Base-by-base conservation (phyloP, 2,113 vertebrate species). In the Cinclus mexicanus region DNA sequence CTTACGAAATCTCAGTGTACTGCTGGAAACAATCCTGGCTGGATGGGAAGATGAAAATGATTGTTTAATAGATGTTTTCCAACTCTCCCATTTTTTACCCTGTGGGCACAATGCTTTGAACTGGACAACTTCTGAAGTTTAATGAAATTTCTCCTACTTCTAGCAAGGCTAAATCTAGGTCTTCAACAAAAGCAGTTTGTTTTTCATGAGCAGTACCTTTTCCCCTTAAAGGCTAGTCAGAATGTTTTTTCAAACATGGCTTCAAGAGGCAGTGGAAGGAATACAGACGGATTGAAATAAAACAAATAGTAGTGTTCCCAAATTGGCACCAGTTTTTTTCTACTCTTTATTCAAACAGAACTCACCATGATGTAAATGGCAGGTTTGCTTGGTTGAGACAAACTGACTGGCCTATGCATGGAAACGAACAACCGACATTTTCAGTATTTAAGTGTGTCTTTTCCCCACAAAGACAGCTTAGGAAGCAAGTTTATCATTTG, bases 31-130 rank as follows among this genome's bases (percentile, higher is more conserved):
- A 96, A 90, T 88, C 92, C 59, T 95, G 63, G 24, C 78, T 91
- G 75, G 75, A 86, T 80, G 75, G 39, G 71, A 92, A 87, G 83
- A 94, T 84, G 76, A 94, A 95, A 93, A 78, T 50, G 89, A 91
- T 87, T 84, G 94, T 87, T 94, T 91, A 87, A 94, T 60, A 95
- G 35, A 92, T 81, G 74, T 94, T 95, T 95, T 94, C 78, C 78
- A 95, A 19, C 85, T 83, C 67, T 93, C 79, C 56, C 76, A 89
- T 78, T 88, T 83, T 92, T 67, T 63, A 95, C 85, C 90, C 92
- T 93, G 56, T 87, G 69, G 93, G 86, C 86, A 71, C 61, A 93
- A 42, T 61, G 72, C 85, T 95, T 96, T 96, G 79, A 96, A 92
- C 60, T 90, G 96, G 88, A 96, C 83, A 93, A 75, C 90, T 95